Evolutionary conservation across 2,797 vertebrate genomes (phyloP).

Genomic region (Okamejei kenojei): DNA sequence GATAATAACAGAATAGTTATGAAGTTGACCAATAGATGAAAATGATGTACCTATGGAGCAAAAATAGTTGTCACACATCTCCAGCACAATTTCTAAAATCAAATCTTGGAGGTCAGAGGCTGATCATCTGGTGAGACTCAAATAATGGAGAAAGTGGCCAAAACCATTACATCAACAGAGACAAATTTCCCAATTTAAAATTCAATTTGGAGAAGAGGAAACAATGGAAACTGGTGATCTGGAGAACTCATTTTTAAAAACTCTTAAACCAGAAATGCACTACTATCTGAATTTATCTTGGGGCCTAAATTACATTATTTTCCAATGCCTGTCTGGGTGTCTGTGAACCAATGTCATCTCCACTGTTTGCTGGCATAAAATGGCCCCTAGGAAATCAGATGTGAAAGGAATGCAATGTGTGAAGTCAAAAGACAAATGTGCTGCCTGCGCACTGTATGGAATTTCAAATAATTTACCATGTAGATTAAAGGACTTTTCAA

Average conservation of each 20-base stretch:
- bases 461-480: neutral
- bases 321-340: too few relatives aligned
- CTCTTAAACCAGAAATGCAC: neutral
- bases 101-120: neutral
- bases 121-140: neutral
- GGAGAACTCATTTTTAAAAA: neutral
- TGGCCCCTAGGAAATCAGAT: neutral
- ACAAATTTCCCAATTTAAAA: neutral
- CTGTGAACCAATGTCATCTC: neutral
- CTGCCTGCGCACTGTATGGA: neutral
- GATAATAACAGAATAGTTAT: too few relatives aligned
- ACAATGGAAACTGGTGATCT: neutral
- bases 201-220: neutral
- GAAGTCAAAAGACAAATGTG: neutral
- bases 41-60: neutral
- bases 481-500: neutral
- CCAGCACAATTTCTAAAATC: neutral
- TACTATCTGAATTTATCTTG: neutral
- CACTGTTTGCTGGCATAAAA: neutral
- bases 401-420: neutral
- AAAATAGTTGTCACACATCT: neutral
- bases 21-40: neutral
- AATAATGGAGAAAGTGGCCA: neutral
- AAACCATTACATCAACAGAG: neutral
- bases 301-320: neutral